Evolutionary conservation across 2,113 vertebrate species (phyloP).

Genomic region (Lathamus discolor): DNA sequence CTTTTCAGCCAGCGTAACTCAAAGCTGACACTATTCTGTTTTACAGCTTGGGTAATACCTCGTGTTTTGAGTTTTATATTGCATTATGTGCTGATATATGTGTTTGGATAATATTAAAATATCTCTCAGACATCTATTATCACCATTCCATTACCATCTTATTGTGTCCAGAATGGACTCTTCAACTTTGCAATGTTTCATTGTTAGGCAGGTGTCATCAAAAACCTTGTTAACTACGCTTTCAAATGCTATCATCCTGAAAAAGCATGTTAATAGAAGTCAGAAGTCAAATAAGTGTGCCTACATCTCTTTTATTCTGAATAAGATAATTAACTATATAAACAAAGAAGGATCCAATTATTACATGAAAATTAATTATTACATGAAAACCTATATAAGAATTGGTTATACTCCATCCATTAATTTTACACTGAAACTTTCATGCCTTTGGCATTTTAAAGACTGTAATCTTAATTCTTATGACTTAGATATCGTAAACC

Average conservation of each 20-base stretch:
- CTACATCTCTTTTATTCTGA: background rate
- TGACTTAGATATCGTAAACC: background rate
- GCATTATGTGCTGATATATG: fast-evolving
- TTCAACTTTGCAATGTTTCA: background rate
- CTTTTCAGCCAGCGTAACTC: background rate
- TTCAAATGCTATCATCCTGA: background rate
- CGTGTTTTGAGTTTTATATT: background rate
- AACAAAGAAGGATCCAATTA: background rate
- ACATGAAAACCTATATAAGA: background rate
- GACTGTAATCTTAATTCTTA: background rate
- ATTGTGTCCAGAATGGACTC: background rate
- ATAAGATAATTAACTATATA: background rate
- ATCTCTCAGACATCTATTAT: background rate
- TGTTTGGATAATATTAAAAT: background rate
- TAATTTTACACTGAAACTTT: background rate
- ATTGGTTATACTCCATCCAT: background rate
- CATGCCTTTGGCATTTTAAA: background rate
- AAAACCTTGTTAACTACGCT: background rate
- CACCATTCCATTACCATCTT: background rate
- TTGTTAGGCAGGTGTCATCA: background rate
- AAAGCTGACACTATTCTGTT: background rate
- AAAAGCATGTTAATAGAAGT: background rate
- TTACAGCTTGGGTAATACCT: background rate
- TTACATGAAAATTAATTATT: no score
- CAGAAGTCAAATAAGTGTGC: background rate